These are phyloP conservation scores for Willowsia nigromaculata DNA, from an alignment of 2,888 invertebrate species.

Conservation along the genomic window DNA sequence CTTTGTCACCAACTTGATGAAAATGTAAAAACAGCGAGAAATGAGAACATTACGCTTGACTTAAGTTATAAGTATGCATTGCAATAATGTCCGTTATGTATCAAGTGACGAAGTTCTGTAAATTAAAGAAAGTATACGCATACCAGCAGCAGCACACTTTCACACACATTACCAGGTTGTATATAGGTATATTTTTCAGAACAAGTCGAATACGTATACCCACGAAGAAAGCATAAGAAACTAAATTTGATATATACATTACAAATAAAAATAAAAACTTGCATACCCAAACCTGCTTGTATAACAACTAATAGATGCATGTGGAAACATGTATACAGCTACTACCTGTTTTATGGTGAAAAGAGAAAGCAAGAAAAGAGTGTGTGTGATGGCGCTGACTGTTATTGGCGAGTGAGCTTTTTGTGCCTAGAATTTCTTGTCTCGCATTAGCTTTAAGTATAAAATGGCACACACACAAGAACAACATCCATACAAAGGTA, in stretches of 20 bases:
- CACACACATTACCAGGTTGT: neutral
- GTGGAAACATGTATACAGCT: neutral
- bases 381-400: constrained; percentile 2
- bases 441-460: neutral
- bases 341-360: too few species aligned
- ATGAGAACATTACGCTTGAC: constrained; percentile 11
- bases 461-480: constrained; percentile 1
- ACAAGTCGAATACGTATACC: neutral
- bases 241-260: neutral
- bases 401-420: neutral
- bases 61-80: neutral
- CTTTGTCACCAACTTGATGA: neutral
- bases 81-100: neutral
- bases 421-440: constrained; percentile 2
- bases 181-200: neutral
- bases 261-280: too few species aligned
- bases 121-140: constrained; percentile 20
- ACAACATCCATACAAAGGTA: neutral
- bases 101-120: neutral
- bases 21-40: neutral
- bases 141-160: neutral
- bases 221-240: neutral
- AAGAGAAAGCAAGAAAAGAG: constrained; percentile 13
- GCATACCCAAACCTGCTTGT: neutral
- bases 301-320: too few species aligned